Conservation (phyloP, 2,113 vertebrate species). For the Anolis sagrei region DNA sequence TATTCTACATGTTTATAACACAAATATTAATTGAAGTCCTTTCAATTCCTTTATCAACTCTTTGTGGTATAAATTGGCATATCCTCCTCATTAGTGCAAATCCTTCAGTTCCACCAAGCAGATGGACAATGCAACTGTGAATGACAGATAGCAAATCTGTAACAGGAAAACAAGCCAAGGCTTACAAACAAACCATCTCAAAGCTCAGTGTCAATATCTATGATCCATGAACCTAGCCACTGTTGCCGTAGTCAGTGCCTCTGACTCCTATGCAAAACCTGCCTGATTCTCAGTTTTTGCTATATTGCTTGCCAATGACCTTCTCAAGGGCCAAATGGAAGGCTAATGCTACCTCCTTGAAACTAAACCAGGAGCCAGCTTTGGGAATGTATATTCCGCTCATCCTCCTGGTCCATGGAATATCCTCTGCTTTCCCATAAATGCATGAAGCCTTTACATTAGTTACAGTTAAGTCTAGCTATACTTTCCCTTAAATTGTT, state of each 20-base stretch:
- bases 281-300: background rate
- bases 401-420: background rate
- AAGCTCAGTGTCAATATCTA: background rate
- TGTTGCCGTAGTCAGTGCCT: background rate
- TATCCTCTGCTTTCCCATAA: background rate
- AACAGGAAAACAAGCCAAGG: background rate
- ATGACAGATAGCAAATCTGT: background rate
- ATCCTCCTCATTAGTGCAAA: background rate
- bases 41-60: background rate
- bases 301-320: too few relatives aligned
- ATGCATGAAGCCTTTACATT: background rate
- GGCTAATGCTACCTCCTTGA: background rate
- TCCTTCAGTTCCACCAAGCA: background rate
- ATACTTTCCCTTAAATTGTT: background rate
- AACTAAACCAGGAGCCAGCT: background rate
- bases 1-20: background rate
- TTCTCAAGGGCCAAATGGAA: background rate
- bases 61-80: background rate
- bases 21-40: constrained; percentile 8
- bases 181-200: background rate
- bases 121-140: background rate
- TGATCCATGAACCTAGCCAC: background rate
- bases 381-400: background rate
- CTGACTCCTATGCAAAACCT: background rate
- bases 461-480: background rate